These are phyloP conservation scores for Listronotus oregonensis DNA, from an alignment of 1,140 invertebrate species.

Conservation along the genomic window DNA sequence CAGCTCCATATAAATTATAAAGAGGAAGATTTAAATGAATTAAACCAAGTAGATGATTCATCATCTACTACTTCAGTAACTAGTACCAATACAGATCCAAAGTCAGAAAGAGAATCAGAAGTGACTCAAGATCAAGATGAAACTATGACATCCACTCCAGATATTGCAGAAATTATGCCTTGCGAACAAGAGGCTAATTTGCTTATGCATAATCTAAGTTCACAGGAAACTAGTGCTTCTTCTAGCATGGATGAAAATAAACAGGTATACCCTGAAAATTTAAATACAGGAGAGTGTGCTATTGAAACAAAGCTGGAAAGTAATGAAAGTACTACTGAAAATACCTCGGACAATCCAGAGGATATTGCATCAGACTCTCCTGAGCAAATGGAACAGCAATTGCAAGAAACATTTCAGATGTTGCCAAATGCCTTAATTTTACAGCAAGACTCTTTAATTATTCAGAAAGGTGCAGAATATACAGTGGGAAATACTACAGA, in stretches of 20 bases:
- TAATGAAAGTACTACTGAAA: conserved; percentile 11
- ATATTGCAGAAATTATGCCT: conserved; percentile 31
- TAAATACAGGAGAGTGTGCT: conserved; percentile 1
- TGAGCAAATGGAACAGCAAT: conserved; percentile 25
- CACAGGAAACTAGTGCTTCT: conserved; percentile 21
- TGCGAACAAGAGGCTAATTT: conserved; percentile 15
- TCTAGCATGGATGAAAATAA: conserved; percentile 21
- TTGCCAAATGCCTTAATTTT: conserved; percentile 53
- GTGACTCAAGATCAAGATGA: conserved; percentile 38
- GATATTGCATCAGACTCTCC: neutral
- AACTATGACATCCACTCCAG: conserved; percentile 37
- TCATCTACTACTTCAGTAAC: conserved; percentile 36
- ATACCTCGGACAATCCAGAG: conserved; percentile 7
- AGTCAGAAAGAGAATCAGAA: conserved; percentile 38
- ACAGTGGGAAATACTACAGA: conserved; percentile 36
- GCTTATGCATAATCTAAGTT: conserved; percentile 2
- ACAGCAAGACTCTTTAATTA: conserved; percentile 51
- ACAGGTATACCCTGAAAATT: conserved; percentile 1
- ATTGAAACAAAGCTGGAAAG: conserved; percentile 10
- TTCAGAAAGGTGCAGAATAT: conserved; percentile 43
- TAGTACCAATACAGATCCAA: conserved; percentile 36
- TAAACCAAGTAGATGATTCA: conserved; percentile 36
- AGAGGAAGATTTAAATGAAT: conserved; percentile 33
- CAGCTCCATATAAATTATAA: conserved; percentile 39
- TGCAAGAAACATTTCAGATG: conserved; percentile 43